Evolutionary conservation across 2,888 invertebrate genomes (phyloP).

Genomic region (Lacanobia oleracea): DNA sequence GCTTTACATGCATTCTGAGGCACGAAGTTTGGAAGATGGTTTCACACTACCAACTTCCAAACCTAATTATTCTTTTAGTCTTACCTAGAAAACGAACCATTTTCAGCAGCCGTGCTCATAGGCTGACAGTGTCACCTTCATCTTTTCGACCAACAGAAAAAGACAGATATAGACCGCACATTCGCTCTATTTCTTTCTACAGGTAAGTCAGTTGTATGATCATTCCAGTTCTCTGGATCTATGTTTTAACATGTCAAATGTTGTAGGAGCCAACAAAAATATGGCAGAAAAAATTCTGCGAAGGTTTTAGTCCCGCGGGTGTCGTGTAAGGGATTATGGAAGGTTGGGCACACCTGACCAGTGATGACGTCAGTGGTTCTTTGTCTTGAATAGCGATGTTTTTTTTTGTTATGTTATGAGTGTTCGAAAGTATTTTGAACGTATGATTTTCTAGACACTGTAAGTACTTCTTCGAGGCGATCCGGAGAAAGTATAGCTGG

Average conservation of each 20-base stretch:
- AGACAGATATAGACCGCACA: neutral
- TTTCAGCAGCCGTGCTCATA: too few relatives aligned
- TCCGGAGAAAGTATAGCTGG: too few relatives aligned
- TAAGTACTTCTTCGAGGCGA: too few relatives aligned
- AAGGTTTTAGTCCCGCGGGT: constrained; percentile 55
- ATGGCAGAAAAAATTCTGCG: constrained; percentile 41
- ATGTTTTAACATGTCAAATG: constrained; percentile 57
- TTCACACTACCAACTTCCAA: too few relatives aligned
- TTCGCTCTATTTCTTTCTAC: neutral
- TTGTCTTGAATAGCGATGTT: constrained; percentile 14
- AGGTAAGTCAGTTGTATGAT: too few relatives aligned
- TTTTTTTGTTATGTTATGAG: neutral
- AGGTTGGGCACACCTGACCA: constrained; percentile 60
- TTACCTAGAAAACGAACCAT: too few relatives aligned
- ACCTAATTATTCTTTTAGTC: too few relatives aligned
- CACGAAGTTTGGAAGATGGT: too few relatives aligned
- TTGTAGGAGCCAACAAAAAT: constrained; percentile 48
- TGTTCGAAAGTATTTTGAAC: neutral
- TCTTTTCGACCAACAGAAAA: neutral
- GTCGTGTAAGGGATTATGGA: constrained; percentile 57
- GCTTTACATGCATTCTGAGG: too few relatives aligned
- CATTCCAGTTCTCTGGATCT: neutral
- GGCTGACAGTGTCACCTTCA: neutral
- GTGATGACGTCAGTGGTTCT: constrained; percentile 56
- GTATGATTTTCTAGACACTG: neutral